phyloP scores from a whole-genome alignment of 2,113 vertebrate genomes.

The Alces alces region DNA sequence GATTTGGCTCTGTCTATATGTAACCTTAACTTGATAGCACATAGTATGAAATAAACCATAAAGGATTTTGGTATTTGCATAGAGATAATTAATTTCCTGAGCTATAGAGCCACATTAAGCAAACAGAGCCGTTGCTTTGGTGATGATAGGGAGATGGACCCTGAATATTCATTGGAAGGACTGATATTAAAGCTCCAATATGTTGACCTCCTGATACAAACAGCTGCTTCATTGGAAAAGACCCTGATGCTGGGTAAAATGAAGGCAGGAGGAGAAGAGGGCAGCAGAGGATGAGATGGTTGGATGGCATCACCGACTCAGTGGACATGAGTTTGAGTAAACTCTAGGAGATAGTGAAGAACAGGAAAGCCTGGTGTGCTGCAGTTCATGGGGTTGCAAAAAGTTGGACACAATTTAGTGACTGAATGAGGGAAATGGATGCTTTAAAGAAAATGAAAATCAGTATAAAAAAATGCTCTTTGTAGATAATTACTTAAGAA shows the following conservation, averaged over 20 bases:
- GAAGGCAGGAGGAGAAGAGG: neutral
- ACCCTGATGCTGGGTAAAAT: neutral
- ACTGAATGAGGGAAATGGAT: neutral
- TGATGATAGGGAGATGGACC: neutral
- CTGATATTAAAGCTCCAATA: neutral
- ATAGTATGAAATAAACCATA: neutral
- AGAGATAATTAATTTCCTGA: neutral
- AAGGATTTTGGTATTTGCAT: neutral
- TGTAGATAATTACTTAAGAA: neutral
- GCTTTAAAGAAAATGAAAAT: slow-evolving; percentile 5
- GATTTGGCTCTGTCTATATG: neutral
- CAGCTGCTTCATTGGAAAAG: neutral
- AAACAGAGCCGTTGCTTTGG: neutral
- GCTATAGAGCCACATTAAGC: neutral
- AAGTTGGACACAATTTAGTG: neutral
- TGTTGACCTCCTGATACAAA: neutral
- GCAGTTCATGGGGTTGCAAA: neutral
- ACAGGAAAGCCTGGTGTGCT: neutral
- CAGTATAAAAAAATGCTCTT: neutral
- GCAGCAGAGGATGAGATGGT: neutral
- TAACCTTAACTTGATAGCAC: neutral
- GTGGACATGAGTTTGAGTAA: neutral
- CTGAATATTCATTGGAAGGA: neutral
- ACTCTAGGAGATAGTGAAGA: neutral
- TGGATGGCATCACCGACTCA: neutral